phyloP scores from a whole-genome alignment of 2,797 vertebrate species.

The Helostoma temminkii region DNA sequence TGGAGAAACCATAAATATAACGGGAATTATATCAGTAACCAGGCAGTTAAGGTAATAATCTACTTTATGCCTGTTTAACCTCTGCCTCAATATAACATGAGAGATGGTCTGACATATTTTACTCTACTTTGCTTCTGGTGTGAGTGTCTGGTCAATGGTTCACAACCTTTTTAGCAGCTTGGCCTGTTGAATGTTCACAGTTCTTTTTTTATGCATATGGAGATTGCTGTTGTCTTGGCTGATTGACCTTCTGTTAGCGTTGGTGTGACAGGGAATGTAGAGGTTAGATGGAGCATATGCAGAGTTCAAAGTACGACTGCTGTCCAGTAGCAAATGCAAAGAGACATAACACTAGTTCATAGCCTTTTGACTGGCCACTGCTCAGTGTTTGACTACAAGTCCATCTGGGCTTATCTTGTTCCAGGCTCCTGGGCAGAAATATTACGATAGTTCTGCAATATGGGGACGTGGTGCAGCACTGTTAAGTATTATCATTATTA shows the following conservation, averaged over 20 bases:
- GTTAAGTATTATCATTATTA: too few relatives aligned
- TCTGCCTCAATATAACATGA: neutral
- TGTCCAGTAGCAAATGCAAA: neutral
- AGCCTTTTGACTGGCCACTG: neutral
- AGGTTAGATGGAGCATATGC: neutral
- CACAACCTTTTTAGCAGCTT: constrained; percentile 34
- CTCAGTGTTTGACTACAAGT: neutral
- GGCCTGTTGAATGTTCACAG: constrained; percentile 40
- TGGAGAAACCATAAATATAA: too few relatives aligned
- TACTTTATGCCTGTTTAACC: neutral
- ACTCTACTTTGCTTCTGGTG: constrained; percentile 6
- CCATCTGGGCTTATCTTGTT: neutral
- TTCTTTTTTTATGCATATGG: constrained; percentile 53
- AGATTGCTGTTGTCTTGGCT: constrained; percentile 63
- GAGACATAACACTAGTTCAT: neutral
- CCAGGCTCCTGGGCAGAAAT: neutral
- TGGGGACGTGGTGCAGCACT: too few relatives aligned
- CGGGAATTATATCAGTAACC: neutral
- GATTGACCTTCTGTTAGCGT: constrained; percentile 38
- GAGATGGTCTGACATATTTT: neutral
- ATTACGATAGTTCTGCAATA: too few relatives aligned
- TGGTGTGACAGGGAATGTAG: constrained; percentile 24
- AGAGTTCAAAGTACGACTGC: neutral
- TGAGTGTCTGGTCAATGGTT: neutral
- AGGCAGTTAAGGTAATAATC: constrained; percentile 5